These are phyloP conservation scores for Colius striatus DNA, from an alignment of 2,113 vertebrate genomes.

Conservation along the genomic window DNA sequence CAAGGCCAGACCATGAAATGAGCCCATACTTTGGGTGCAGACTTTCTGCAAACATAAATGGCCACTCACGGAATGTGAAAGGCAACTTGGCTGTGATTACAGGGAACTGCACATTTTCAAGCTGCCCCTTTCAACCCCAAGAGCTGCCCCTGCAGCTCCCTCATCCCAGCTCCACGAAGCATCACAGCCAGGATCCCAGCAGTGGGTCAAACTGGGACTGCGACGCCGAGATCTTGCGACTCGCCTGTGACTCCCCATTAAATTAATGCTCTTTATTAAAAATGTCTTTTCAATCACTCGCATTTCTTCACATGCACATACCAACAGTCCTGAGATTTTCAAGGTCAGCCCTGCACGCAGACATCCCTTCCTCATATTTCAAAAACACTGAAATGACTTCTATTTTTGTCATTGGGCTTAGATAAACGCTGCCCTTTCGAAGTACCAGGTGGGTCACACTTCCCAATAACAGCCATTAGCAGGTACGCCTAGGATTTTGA, in stretches of 20 bases:
- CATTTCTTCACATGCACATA: fast-evolving
- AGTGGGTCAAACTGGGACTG: background rate
- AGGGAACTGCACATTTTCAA: background rate
- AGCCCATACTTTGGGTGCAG: fast-evolving
- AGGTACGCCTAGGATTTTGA: background rate
- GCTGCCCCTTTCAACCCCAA: background rate
- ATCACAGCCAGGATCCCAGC: background rate
- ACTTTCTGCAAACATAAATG: background rate
- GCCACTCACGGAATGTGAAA: background rate
- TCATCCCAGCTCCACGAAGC: background rate
- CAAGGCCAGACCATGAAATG: background rate
- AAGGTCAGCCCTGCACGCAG: background rate
- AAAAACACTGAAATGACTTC: background rate
- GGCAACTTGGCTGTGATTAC: background rate
- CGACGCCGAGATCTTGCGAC: background rate
- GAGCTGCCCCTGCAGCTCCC: background rate
- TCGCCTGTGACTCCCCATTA: background rate
- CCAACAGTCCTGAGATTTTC: background rate
- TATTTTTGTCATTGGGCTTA: background rate
- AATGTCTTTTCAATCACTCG: background rate
- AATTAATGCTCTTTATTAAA: background rate
- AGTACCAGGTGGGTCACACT: background rate
- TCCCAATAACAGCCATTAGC: background rate
- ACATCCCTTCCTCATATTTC: background rate
- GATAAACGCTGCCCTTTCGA: background rate